Evolutionary conservation across 2,797 vertebrate species (phyloP), one percentile per base, ranked within the genome.

Genomic region (Molossus molossus): DNA sequence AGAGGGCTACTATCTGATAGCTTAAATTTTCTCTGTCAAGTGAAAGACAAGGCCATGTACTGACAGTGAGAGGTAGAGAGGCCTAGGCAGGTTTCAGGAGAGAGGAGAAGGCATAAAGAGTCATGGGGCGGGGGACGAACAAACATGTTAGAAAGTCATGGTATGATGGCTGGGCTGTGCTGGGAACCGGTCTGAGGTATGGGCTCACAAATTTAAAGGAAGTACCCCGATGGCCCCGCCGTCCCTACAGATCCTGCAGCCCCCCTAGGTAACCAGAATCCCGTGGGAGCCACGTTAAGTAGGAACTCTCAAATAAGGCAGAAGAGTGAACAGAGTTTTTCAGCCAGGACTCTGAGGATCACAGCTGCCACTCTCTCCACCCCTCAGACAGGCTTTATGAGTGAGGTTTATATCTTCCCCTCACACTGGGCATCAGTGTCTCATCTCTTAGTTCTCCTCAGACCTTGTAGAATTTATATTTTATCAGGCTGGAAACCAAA

Each of bases 391-490:
- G 29, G 2, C 14, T 67, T 82, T 94, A 29, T 55, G 18, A 90
- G 62, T 27, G 33, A 94, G 4, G 6, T 37, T 94, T 72, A 65
- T 86, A 11, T 53, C 87, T 90, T 86, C 67, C 58, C 21, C 37
- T 96, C 55, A 53, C 72, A 62, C 88, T 76, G 81, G 62, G 69
- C 45, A 73, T 95, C 67, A 50, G 86, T 81, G 90, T 95, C 57
- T 50, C 72, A 37, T 90, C 33, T 91, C 93, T 90, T 77, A 53
- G 87, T 92, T 75, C 86, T 75, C 94, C 55, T 67, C 84, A 94
- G 94, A 80, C 45, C 83, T 96, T 95, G 69, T 87, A 96, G 97
- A 97, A 96, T 90, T 92, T 94, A 93, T 79, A 87, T 81, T 92
- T 96, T 29, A 90, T 95, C 60, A 93, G 84, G 60, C 87, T 97